Base-by-base conservation (phyloP, 2,113 vertebrate genomes). In the Otis tarda region DNA sequence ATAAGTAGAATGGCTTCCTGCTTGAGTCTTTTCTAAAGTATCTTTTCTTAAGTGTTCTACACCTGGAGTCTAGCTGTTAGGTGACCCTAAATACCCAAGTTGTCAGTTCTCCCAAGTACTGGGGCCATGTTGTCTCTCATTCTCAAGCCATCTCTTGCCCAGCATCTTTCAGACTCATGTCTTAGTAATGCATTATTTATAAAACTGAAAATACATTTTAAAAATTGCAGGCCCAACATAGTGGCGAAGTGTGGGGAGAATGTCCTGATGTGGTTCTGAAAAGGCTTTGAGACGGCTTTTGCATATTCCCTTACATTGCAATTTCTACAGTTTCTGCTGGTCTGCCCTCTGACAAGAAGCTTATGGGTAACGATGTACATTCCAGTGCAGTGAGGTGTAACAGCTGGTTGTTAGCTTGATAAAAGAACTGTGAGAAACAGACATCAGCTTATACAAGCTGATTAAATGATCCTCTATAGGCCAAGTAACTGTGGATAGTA, bases 301-400 rank as follows among this genome's bases (percentile, higher is more conserved):
- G 49, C 37, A 49, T 5, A 3, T 68, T 71, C 20, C 5, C 6
- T 33, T 56, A 31, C 1, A 1, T 24, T 73, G 53, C 16, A 14
- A 2, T 56, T 45, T 45, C 47, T 37, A 8, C 21, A 10, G 39
- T 75, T 88, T 69, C 35, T 63, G 41, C 12, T 37, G 49, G 3
- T 39, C 28, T 67, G 43, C 35, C 41, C 9, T 60, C 61, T 67
- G 61, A 80, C 49, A 20, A 18, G 41, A 50, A 35, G 27, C 57
- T 50, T 52, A 2, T 0, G 3, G 22, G 53, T 45, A 47, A 15
- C n/a, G 17, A 14, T 24, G 25, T 15, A 28, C 6, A 0, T 41
- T 28, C 12, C 0, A 2, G 41, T 33, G 50, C 56, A 65, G 6
- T 65, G 63, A 47, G 57, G 45, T 75, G 33, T 83, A 69, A 53